A percentile compares a stretch with the other conserved stretches of the same genome.
Conservation (phyloP, 2,888 invertebrate species). For the Catocala nupta region DNA sequence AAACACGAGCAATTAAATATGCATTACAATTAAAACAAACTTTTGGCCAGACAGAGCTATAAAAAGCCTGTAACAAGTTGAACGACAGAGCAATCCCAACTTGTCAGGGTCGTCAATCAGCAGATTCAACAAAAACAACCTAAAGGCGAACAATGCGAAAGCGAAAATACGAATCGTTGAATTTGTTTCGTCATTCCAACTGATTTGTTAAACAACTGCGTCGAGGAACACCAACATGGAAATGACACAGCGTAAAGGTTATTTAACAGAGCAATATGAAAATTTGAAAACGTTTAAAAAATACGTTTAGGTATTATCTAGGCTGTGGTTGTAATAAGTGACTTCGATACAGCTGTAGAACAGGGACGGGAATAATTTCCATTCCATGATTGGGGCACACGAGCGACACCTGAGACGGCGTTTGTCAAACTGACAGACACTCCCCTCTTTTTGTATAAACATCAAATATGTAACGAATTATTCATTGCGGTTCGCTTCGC, state of each 20-base stretch:
- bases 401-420: conserved; percentile 62
- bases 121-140: conserved; percentile 54
- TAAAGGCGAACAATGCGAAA: conserved; percentile 44
- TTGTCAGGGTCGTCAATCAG: conserved; percentile 59
- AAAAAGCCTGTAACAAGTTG: conserved; percentile 48
- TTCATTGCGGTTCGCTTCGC: conserved; percentile 58
- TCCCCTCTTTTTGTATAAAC: conserved; percentile 60
- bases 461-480: conserved; percentile 66
- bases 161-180: conserved; percentile 54
- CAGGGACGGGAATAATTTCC: conserved; percentile 59
- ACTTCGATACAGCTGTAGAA: conserved; percentile 46
- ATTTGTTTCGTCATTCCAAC: conserved; percentile 60
- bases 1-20: conserved; percentile 28
- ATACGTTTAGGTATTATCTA: conserved; percentile 20
- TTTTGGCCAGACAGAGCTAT: conserved; percentile 41
- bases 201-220: conserved; percentile 57
- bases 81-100: conserved; percentile 56
- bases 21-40: conserved; percentile 42
- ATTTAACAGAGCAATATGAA: conserved; percentile 18
- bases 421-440: conserved; percentile 64
- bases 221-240: conserved; percentile 29
- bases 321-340: conserved; percentile 52
- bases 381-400: conserved; percentile 64
- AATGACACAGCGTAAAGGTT: conserved; percentile 41
- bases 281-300: conserved; percentile 24